These are phyloP conservation scores for Diglossa cyanea DNA, from an alignment of 2,797 vertebrate genomes.

Conservation along the genomic window DNA sequence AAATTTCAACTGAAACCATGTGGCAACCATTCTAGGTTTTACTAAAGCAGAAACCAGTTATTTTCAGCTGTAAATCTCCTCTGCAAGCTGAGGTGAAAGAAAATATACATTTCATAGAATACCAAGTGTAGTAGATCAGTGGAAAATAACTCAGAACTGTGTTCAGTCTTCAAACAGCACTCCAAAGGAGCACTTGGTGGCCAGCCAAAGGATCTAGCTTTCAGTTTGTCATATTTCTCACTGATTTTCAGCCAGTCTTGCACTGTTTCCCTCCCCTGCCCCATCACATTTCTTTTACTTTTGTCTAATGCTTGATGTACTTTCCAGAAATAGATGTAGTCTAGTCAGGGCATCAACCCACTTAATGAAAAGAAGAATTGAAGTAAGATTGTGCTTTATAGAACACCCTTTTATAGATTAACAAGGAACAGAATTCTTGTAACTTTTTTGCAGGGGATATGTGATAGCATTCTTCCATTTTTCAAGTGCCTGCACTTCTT, in stretches of 20 bases:
- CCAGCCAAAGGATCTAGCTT: constrained; percentile 11
- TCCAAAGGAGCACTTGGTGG: background rate
- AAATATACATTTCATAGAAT: constrained; percentile 7
- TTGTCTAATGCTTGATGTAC: background rate
- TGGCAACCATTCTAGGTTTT: background rate
- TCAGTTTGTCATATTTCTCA: background rate
- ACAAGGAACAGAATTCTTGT: background rate
- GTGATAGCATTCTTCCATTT: background rate
- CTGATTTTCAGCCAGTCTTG: background rate
- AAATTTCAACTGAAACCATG: background rate
- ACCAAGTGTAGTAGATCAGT: background rate
- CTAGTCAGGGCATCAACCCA: background rate
- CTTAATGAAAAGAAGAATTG: background rate
- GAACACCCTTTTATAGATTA: background rate
- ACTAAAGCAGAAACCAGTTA: background rate
- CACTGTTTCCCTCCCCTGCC: background rate
- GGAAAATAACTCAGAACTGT: constrained; percentile 23
- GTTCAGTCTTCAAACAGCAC: background rate
- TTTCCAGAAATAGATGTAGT: background rate
- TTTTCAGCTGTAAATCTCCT: constrained; percentile 3
- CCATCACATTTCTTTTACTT: background rate
- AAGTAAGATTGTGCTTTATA: background rate
- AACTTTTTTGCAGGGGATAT: background rate
- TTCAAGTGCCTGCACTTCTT: background rate
- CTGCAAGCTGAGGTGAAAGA: background rate